phyloP scores from a whole-genome alignment of 2,113 vertebrate genomes.

The Hemicordylus capensis region DNA sequence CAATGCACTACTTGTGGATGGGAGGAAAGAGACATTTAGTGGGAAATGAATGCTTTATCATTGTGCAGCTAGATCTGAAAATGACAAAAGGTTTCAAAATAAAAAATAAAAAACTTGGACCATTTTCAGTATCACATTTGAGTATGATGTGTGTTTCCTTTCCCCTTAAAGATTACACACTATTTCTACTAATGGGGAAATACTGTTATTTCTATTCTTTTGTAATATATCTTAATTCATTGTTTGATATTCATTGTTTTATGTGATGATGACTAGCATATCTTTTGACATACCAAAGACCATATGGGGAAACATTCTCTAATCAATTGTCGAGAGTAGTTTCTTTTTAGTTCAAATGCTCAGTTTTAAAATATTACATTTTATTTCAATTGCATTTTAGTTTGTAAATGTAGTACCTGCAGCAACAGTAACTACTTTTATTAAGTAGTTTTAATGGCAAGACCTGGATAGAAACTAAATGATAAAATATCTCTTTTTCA shows the following conservation, averaged over 20 bases:
- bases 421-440: neutral
- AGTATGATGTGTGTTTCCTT: neutral
- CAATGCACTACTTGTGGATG: constrained; percentile 28
- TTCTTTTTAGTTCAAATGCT: neutral
- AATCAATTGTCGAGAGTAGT: neutral
- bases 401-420: constrained; percentile 27
- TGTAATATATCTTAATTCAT: constrained; percentile 12
- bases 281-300: constrained; percentile 54
- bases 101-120: neutral
- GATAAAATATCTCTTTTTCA: neutral
- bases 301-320: constrained; percentile 18
- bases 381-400: neutral
- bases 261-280: neutral
- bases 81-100: neutral
- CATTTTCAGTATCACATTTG: neutral
- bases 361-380: neutral
- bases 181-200: neutral
- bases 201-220: constrained; percentile 26
- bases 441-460: neutral
- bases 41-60: constrained; percentile 1
- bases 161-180: neutral
- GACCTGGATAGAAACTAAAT: neutral
- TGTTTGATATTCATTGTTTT: constrained; percentile 1
- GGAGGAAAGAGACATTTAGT: neutral
- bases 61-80: neutral